phyloP scores from a whole-genome alignment of 2,797 vertebrate genomes.

The Phalanger gymnotis region DNA sequence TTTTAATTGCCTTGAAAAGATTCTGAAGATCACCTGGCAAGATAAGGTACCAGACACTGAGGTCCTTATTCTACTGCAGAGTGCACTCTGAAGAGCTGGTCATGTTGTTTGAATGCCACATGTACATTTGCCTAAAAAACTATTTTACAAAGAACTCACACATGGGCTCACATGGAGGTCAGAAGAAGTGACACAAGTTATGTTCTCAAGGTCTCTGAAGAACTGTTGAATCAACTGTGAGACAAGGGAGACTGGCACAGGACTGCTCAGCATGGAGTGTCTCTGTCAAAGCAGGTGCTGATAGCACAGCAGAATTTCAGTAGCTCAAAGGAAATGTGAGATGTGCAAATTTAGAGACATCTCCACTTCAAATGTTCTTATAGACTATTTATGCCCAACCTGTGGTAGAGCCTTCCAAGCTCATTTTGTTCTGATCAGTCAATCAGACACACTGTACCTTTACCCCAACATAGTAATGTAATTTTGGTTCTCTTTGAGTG shows the following conservation, averaged over 20 bases:
- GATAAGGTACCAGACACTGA: not conserved
- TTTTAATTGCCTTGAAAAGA: not conserved
- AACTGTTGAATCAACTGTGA: not conserved
- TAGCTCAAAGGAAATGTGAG: not conserved
- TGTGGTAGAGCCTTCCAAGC: not conserved
- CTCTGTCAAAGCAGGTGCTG: not conserved
- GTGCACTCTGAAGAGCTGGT: not conserved
- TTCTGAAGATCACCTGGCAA: not conserved
- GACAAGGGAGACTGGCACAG: not conserved
- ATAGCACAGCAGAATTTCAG: not conserved
- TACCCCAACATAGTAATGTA: not conserved
- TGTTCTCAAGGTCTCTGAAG: not conserved
- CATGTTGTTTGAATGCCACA: not conserved
- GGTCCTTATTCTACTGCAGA: not conserved
- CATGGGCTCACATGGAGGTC: not conserved
- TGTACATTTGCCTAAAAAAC: not conserved
- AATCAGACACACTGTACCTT: not conserved
- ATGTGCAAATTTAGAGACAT: not conserved
- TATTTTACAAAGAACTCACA: not conserved
- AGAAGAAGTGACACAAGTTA: not conserved
- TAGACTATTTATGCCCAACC: not conserved
- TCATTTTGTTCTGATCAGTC: not conserved
- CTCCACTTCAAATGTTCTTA: not conserved
- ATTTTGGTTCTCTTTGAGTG: not conserved
- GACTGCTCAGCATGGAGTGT: not conserved